Evolutionary conservation across 2,113 vertebrate genomes (phyloP).

Genomic region (Engraulis encrasicolus): DNA sequence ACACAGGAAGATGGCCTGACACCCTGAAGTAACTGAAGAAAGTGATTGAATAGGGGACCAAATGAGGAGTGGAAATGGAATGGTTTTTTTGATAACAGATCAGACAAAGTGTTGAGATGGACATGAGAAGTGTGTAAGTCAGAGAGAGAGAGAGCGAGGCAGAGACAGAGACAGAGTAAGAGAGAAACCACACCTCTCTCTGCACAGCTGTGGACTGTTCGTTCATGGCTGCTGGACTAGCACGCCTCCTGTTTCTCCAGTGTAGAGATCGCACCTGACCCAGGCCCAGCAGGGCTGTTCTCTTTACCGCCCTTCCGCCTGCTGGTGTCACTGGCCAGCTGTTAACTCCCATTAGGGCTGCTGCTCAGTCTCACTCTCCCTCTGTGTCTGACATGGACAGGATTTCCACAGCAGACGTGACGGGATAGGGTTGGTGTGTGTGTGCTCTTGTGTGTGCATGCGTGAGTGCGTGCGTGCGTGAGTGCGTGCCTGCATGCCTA

Average conservation of each 20-base stretch:
- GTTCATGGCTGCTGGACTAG: not conserved
- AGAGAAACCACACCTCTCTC: not conserved
- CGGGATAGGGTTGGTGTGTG: too few species aligned
- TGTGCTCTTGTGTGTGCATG: too few species aligned
- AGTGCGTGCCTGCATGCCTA: too few species aligned
- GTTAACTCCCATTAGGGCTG: not conserved
- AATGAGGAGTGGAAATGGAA: too few species aligned
- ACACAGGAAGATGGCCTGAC: too few species aligned
- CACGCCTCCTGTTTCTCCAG: not conserved
- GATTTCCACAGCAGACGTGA: not conserved
- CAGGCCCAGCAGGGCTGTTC: not conserved
- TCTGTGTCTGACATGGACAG: not conserved
- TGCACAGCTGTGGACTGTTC: not conserved
- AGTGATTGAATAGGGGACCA: too few species aligned
- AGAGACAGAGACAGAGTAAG: not conserved
- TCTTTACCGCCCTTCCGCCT: not conserved
- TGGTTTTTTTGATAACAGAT: not conserved
- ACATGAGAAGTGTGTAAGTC: too few species aligned
- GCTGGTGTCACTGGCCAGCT: not conserved
- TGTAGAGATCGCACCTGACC: not conserved
- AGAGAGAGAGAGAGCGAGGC: not conserved
- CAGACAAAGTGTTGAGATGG: not conserved
- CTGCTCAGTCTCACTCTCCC: not conserved
- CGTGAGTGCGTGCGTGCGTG: too few species aligned
- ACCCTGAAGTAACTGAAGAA: too few species aligned